Base-by-base conservation (phyloP, 2,888 invertebrate species). In the Rotaria magnacalcarata region DNA sequence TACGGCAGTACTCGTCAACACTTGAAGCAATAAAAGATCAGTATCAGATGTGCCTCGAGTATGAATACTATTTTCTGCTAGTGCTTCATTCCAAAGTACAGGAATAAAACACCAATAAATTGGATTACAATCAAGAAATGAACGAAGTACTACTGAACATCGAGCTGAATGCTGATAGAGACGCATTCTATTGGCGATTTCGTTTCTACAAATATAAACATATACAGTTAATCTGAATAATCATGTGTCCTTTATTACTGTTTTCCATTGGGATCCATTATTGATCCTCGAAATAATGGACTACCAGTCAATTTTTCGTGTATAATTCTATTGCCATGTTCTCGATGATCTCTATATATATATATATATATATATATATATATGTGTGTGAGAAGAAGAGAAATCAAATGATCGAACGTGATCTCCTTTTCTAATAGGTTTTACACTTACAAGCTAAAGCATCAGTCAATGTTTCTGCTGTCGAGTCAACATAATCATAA, bases 401-500 rank as follows among this genome's bases (percentile, higher is more conserved):
- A 19, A 54, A 19, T 21, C 8, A 52, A 16, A 52, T 16, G 52
- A 2, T 2, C 54, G 14, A 52, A 52, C 16, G 21, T 21, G 54
- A 52, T 10, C n/a, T n/a, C n/a, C n/a, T 52, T 14, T 52, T 10
- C 2, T 52, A 10, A 52, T 2, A 52, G 16, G 52, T 14, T 52
- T 54, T 54, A 54, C 7, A 54, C 80, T 43, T 24, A 80, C 80
- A 80, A 24, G 47, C 19, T 47, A 80, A 21, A n/a, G 80, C 80
- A 47, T 80, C 80, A 47, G 43, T 10, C 10, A 80, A n/a, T 24
- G 80, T 80, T n/a, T n/a, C 1, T 11, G 43, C n/a, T 47, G 80
- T 80, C 24, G 80, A 80, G 24, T 80, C 80, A 14, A 80, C 43
- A 80, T 80, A 80, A 47, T 80, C 80, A 47, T 80, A 80, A 8